Base-by-base conservation (phyloP, 1,140 invertebrate genomes). In the Lepidurus arcticus region DNA sequence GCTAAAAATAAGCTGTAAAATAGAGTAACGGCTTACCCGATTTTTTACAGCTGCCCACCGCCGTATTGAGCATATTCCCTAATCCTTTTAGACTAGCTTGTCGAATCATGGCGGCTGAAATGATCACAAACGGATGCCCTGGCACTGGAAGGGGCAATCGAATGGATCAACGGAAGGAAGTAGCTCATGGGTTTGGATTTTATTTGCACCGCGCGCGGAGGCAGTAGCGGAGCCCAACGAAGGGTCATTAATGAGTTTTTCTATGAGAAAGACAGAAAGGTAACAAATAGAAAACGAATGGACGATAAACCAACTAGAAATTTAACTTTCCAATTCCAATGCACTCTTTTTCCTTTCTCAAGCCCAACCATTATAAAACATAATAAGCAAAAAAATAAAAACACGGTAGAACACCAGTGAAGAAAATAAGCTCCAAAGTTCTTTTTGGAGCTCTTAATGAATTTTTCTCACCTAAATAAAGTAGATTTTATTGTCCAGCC, bases 1-100 rank as follows among this genome's bases (percentile, higher is more conserved):
- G 53, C 21, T 21, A 65, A 16, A 65, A 65, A 65, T 65, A 65
- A 7, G 16, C 53, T 5, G 53, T 13, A 65, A 13, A 65, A 65
- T 65, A n/a, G 13, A 21, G 21, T 74, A 7, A 44, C 1, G 16
- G 75, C 76, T 76, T 74, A 81, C 82, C 81, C 74, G 80, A 80
- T 76, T 81, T 82, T 53, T 83, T 81, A 83, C 82, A 87, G 84
- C 87, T 88, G 79, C 75, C 80, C 26, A 90, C 89, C 77, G 89
- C 88, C 73, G 89, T 89, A 82, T 90, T 90, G 78, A 90, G 87
- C 86, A 90, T 90, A 79, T 87, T 88, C n/a, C 89, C 88, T 79
- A 90, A 87, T 83, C 89, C 89, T 43, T 89, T 90, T 83, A 90
- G 88, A 85, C 89, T 90, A 76, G 89, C 88, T 83, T 91, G 89